phyloP scores from a whole-genome alignment of 2,888 invertebrate genomes.

The Coelogynopora nodosa region DNA sequence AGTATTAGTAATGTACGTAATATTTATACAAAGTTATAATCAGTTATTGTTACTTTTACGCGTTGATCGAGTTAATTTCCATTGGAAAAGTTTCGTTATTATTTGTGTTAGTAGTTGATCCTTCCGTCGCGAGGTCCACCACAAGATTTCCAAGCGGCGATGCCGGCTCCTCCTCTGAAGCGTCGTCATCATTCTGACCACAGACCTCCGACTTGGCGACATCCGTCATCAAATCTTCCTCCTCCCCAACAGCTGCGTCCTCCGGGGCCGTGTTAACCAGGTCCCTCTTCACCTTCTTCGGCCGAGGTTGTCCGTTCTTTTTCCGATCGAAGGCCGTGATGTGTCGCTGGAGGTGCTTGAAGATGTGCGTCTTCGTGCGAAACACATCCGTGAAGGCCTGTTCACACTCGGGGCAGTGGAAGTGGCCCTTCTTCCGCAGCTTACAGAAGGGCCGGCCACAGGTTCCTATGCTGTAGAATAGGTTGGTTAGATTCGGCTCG shows the following conservation, averaged over 20 bases:
- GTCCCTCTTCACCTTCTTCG: background rate
- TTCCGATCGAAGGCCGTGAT: background rate
- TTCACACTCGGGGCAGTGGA: slow-evolving; percentile 75
- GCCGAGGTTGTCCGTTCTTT: background rate
- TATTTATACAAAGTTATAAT: too few relatives aligned
- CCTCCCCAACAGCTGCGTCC: background rate
- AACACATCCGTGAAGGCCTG: slow-evolving; percentile 75
- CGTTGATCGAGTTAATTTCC: background rate
- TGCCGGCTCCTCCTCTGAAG: background rate
- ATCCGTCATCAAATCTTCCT: background rate
- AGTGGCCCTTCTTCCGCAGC: slow-evolving; percentile 73
- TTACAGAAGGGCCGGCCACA: slow-evolving; percentile 77
- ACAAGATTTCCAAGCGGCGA: background rate
- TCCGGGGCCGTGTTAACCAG: background rate
- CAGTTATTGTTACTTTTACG: too few relatives aligned
- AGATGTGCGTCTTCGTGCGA: slow-evolving; percentile 69
- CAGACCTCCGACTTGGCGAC: too few relatives aligned
- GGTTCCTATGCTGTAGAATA: background rate
- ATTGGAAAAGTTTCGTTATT: background rate
- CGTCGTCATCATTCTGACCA: too few relatives aligned
- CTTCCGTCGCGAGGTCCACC: background rate
- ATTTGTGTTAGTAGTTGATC: background rate
- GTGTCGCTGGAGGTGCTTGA: slow-evolving; percentile 65
- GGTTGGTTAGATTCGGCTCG: background rate
- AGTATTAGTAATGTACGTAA: too few relatives aligned